Conservation (phyloP, 2,888 invertebrate species). For the Folsomia candida region DNA sequence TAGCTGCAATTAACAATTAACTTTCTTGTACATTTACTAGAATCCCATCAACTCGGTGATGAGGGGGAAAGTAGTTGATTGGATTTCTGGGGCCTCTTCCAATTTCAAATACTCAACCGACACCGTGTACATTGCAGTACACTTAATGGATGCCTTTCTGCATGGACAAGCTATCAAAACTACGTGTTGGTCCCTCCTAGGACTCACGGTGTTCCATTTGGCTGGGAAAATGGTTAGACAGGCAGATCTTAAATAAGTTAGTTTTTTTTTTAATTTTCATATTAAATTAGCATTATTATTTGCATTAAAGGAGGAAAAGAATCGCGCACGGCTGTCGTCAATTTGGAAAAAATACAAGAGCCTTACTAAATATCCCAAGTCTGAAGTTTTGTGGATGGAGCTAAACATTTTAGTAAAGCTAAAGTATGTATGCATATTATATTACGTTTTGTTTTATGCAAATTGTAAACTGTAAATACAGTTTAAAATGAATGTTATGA, state of each 20-base stretch:
- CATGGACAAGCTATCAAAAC: not conserved
- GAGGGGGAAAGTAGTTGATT: constrained; percentile 8
- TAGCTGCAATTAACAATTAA: not conserved
- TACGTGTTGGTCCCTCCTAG: constrained; percentile 6
- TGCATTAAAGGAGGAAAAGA: constrained; percentile 23
- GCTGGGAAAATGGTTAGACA: constrained; percentile 30
- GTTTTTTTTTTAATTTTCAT: not conserved
- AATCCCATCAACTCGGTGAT: not conserved
- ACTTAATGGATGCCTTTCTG: constrained; percentile 23
- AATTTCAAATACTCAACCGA: constrained; percentile 14
- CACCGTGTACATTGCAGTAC: constrained; percentile 22
- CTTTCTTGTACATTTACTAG: not conserved
- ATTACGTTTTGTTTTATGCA: not conserved
- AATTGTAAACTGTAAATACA: constrained; percentile 3
- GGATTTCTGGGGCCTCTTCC: constrained; percentile 8
- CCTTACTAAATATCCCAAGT: not conserved
- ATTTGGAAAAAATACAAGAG: not conserved
- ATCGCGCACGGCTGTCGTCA: not conserved
- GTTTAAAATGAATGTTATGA: not conserved
- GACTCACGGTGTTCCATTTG: constrained; percentile 24
- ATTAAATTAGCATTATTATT: not conserved
- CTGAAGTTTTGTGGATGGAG: constrained; percentile 19
- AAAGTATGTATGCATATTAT: constrained; percentile 4
- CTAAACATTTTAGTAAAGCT: constrained; percentile 1
- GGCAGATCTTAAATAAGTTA: not conserved